A percentile compares a stretch with the other conserved stretches of the same genome.
These are phyloP conservation scores for Calyptomena viridis DNA, from an alignment of 2,113 vertebrate species.

Conservation along the genomic window DNA sequence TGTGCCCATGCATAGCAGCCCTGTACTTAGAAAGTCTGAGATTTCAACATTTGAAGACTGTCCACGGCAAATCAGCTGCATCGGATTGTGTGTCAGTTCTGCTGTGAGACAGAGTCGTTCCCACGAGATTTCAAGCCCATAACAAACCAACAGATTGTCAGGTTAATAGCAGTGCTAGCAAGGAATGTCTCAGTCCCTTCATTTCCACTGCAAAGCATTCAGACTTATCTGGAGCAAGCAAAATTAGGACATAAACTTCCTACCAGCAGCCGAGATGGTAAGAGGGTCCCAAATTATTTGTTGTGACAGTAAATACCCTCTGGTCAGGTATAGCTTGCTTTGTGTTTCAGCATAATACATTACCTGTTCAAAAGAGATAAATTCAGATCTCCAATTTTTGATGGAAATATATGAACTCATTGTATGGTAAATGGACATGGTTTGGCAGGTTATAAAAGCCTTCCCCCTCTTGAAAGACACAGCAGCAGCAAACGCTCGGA, in stretches of 20 bases:
- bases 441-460: background rate
- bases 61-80: conserved; percentile 31
- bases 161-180: background rate
- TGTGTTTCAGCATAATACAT: background rate
- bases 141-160: background rate
- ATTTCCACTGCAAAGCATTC: background rate
- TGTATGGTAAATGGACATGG: background rate
- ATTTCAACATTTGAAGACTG: conserved; percentile 52
- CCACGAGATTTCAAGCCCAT: background rate
- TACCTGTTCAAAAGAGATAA: background rate
- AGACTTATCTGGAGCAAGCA: background rate
- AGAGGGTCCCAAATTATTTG: background rate
- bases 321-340: background rate
- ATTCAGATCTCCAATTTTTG: background rate
- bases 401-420: background rate
- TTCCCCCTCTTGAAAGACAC: background rate
- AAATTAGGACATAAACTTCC: conserved; percentile 25
- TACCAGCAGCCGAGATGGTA: background rate
- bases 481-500: background rate
- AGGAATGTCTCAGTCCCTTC: background rate
- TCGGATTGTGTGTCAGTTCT: conserved; percentile 14
- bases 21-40: conserved; percentile 41
- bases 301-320: background rate
- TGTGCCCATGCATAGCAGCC: conserved; percentile 64
- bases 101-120: background rate